These are phyloP conservation scores for Rhyzopertha dominica DNA, from an alignment of 1,140 invertebrate genomes.

Conservation along the genomic window DNA sequence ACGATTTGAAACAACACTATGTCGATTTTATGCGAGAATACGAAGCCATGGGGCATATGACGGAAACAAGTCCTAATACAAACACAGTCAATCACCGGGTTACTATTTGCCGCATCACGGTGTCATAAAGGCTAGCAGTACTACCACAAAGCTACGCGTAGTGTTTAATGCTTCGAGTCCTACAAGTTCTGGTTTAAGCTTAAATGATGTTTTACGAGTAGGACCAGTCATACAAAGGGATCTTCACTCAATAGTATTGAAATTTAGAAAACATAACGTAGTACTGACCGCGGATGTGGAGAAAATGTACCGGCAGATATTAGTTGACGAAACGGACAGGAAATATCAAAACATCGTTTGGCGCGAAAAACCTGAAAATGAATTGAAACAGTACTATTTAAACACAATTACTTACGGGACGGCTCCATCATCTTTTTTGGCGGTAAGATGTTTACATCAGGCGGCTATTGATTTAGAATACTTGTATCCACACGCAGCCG, in stretches of 20 bases:
- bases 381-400: constrained; percentile 29
- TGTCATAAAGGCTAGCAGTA: too few relatives aligned
- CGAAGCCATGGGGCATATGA: too few relatives aligned
- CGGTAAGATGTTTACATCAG: constrained; percentile 32
- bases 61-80: too few relatives aligned
- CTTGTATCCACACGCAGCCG: constrained; percentile 28
- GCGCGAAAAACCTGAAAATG: background rate
- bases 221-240: constrained; percentile 32
- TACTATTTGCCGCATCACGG: too few relatives aligned
- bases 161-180: too few relatives aligned
- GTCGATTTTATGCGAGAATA: too few relatives aligned
- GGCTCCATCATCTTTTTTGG: constrained; percentile 35
- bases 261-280: constrained; percentile 17
- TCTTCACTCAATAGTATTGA: constrained; percentile 28
- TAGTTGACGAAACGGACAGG: background rate
- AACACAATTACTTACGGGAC: constrained; percentile 43
- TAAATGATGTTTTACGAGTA: constrained; percentile 32
- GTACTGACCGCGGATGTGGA: background rate
- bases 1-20: constrained; percentile 1
- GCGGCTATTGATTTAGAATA: constrained; percentile 34
- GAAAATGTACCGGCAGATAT: constrained; percentile 8
- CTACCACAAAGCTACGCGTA: constrained; percentile 11
- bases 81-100: too few relatives aligned
- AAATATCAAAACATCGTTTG: background rate
- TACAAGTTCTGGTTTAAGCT: too few relatives aligned